Evolutionary conservation across 2,888 invertebrate genomes (phyloP), one percentile per base, ranked within the genome.

Genomic region (Idaea aversata): DNA sequence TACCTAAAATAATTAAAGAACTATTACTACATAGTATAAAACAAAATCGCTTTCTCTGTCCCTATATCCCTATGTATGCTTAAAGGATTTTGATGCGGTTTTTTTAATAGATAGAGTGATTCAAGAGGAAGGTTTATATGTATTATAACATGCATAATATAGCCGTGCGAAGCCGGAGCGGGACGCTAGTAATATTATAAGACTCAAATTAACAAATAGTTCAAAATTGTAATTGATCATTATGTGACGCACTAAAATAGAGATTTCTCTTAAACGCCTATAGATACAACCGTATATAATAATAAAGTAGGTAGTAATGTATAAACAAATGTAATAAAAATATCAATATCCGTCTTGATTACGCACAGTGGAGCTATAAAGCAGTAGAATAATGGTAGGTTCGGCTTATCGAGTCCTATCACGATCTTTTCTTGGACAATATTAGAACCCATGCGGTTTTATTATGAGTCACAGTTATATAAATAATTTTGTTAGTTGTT

Each of bases 381-480:
- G 64, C 70, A 68, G 73, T 69, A 69, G 72, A 70, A 75, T 75
- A 74, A 74, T 72, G 70, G 69, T 64, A 63, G 61, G 68, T 66
- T 69, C 67, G 69, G 70, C 68, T 73, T 76, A 74, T 72, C 72
- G 67, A 74, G 72, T 75, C 72, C 65, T 62, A 70, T 76, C 76
- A 76, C 76, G 75, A 70, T 69, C 67, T 68, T 69, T 64, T 62
- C 65, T 25, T 68, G 69, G 73, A 70, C 67, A 71, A 72, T 71
- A 73, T 73, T 66, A 66, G 66, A 25, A 63, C 59, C 61, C 59
- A 63, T 62, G 15, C 65, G 57, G 35, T 63, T 63, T 65, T 69
- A 67, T 67, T 69, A 69, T 65, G 65, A 65, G 5, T 58, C 58
- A 25, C 34, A 16, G 34, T 34, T 47, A 47, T 47, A 47, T 47